Conservation (phyloP, 1,140 invertebrate genomes). For the Periplaneta americana region DNA sequence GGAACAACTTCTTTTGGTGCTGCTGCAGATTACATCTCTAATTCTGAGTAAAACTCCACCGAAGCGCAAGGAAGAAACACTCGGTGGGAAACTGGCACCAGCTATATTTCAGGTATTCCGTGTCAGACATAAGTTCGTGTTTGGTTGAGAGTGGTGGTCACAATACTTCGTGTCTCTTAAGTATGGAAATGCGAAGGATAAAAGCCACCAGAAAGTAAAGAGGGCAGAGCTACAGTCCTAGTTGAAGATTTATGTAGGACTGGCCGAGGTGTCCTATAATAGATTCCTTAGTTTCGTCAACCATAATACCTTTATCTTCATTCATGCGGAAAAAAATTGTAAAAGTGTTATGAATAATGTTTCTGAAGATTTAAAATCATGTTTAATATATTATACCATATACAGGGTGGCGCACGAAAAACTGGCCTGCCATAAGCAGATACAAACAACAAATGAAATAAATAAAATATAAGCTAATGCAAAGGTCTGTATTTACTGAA, state of each 20-base stretch:
- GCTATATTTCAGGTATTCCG: conserved; percentile 69
- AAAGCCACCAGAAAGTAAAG: not conserved
- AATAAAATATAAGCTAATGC: no score
- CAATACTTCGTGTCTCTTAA: not conserved
- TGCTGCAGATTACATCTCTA: conserved; percentile 88
- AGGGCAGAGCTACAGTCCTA: not conserved
- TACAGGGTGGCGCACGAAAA: no score
- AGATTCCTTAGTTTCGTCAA: not conserved
- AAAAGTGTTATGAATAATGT: no score
- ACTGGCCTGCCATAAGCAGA: no score
- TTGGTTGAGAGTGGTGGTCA: not conserved
- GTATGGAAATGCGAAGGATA: not conserved
- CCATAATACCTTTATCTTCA: not conserved
- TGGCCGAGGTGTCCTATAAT: not conserved
- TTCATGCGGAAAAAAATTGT: no score
- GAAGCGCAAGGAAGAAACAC: conserved; percentile 65
- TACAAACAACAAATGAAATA: no score
- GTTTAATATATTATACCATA: no score
- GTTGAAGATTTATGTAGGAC: not conserved
- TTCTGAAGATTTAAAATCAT: no score
- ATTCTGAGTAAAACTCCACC: conserved; percentile 73
- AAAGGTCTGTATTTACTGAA: no score
- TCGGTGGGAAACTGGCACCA: conserved; percentile 80
- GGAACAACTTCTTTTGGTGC: conserved; percentile 80
- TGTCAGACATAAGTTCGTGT: not conserved